Base-by-base conservation (phyloP, 2,113 vertebrate species). In the Athene cunicularia region DNA sequence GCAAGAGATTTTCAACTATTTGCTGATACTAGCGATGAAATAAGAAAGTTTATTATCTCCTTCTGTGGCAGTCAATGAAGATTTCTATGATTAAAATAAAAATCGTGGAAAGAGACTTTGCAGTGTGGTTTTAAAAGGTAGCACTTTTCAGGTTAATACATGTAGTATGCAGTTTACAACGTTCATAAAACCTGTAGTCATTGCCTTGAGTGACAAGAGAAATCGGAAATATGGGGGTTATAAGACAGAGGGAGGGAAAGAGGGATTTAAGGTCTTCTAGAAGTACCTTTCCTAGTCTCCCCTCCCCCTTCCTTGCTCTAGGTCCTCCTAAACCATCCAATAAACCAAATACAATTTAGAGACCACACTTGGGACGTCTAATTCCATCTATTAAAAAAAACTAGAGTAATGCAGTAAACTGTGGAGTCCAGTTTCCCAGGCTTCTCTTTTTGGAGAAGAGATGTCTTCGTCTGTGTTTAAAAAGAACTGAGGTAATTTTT, bases 401-500 rank as follows among this genome's bases (percentile, higher is more conserved):
- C 39, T 6, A 37, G 7, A 79, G 39, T 35, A 58, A 83, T 12
- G 41, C 49, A 58, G 58, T 50, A 85, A 92, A 91, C 66, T 53
- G 14, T 64, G 32, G 66, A 80, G 49, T 80, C 45, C 26, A 80
- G 39, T 72, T 90, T 86, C 60, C 28, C 71, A 77, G 50, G 43
- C 60, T 83, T 56, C 41, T 71, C n/a, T 59, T 86, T 88, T 47
- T 14, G 6, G 72, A 88, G 56, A 73, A 82, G n/a, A 73, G n/a
- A 4, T 77, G 27, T 92, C 67, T 55, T 83, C 39, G 76, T 18
- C 14, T 7, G 3, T 72, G 56, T 91, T 96, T 95, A 81, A 77
- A 92, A 96, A 58, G 53, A 71, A 80, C 28, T 43, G 74, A 93
- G 53, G 80, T 62, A 95, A 92, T 94, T 96, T 96, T 82, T 41